Evolutionary conservation across 37 sponge, comb jelly and placozoan genomes (phyloP), one percentile per base, ranked within the genome.

Genomic region (Ephydatia muelleri): DNA sequence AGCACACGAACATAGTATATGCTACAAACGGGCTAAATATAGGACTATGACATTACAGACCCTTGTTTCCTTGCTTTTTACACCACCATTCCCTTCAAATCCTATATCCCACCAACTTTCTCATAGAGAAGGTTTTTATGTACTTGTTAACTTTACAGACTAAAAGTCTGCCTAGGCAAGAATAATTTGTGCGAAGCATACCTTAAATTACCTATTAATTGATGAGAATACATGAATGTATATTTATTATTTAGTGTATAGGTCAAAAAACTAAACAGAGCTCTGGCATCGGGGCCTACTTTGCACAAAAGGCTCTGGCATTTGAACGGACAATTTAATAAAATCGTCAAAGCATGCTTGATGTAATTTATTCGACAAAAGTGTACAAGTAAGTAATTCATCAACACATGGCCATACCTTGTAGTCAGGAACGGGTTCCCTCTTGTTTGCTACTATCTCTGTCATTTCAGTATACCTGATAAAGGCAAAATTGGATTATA

Each of bases 161-260:
- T n/a, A n/a, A 57, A 57, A 14, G 9, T 57, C 9, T 57, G 57
- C 57, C 57, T 57, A 57, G 57, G 57, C 57, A 57, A 57, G 57
- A 57, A 57, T 57, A 57, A 57, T 57, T 57, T 57, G 57, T 57
- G 57, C 57, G 16, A 57, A 14, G 57, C 1, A 57, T 57, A 57
- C 57, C 57, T 57, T n/a, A n/a, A 57, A 57, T 57, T 57, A n/a
- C n/a, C n/a, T n/a, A n/a, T n/a, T n/a, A n/a, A n/a, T n/a, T n/a
- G n/a, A n/a, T n/a, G n/a, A n/a, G n/a, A n/a, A n/a, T 57, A 57
- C 57, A 57, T 57, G 57, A 57, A 57, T 57, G 57, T 57, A 57
- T 57, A 57, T 57, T 21, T 21, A 57, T 57, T 57, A 57, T 57
- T 57, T 57, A 57, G 57, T 57, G 57, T 14, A 57, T 57, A 57